phyloP scores from a whole-genome alignment of 64 coral and sea anemone species.

The Porites australiensis region DNA sequence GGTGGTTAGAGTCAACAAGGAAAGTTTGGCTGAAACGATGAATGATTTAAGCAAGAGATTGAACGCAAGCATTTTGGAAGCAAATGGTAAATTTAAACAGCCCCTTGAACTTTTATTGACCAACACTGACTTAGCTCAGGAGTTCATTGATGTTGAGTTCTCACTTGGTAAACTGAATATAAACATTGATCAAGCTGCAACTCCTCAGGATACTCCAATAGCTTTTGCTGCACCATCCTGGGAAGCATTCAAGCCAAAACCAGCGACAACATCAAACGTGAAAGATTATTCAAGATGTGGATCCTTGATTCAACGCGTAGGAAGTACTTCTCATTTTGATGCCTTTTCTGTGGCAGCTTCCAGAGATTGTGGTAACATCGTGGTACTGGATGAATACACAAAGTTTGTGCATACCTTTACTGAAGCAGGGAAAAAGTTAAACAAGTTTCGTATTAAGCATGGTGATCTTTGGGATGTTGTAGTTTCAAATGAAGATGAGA shows the following conservation, averaged over 20 bases:
- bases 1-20: conserved; percentile 63
- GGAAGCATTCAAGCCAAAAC: neutral
- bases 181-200: neutral
- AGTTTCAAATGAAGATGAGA: conserved; percentile 59
- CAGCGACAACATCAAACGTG: neutral
- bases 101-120: conserved; percentile 24
- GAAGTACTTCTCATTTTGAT: conserved; percentile 5
- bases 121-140: neutral
- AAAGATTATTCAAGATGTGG: conserved; percentile 8
- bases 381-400: conserved; percentile 51
- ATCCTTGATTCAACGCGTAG: conserved; percentile 43
- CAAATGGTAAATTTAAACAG: neutral
- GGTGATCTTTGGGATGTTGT: conserved; percentile 74
- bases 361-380: conserved; percentile 59
- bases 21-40: conserved; percentile 39
- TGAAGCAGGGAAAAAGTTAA: conserved; percentile 34
- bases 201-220: neutral
- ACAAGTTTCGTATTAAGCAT: conserved; percentile 59
- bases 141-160: conserved; percentile 7
- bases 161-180: conserved; percentile 12
- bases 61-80: neutral
- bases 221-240: neutral
- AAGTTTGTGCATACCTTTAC: conserved; percentile 54
- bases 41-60: conserved; percentile 17
- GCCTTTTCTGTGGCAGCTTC: conserved; percentile 66